These are phyloP conservation scores for Idaea dimidiata DNA, from an alignment of 2,888 invertebrate genomes.

Conservation along the genomic window DNA sequence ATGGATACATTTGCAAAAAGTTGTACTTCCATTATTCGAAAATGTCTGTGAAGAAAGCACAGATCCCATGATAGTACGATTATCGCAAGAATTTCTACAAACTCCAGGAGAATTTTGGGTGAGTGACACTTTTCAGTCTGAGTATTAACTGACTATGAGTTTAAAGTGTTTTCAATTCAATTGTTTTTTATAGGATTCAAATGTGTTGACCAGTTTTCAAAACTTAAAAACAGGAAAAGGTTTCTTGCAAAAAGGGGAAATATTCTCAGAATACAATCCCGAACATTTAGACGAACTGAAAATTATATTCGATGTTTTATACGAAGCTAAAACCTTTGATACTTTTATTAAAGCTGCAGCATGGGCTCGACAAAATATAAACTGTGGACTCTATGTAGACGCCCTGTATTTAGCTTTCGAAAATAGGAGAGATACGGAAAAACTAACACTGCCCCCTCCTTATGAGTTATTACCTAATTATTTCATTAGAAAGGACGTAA, in stretches of 20 bases:
- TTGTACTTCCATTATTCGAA: slow-evolving; percentile 63
- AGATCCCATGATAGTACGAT: slow-evolving; percentile 41
- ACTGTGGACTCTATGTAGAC: slow-evolving; percentile 83
- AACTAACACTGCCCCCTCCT: slow-evolving; percentile 82
- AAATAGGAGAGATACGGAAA: slow-evolving; percentile 80
- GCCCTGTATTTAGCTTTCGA: slow-evolving; percentile 80
- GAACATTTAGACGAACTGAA: slow-evolving; percentile 56
- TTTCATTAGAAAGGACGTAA: slow-evolving; percentile 82
- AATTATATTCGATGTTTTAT: slow-evolving; percentile 71
- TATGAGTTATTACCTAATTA: slow-evolving; percentile 85
- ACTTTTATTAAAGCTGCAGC: slow-evolving; percentile 80
- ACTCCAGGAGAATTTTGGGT: slow-evolving; percentile 57
- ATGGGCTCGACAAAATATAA: slow-evolving; percentile 82
- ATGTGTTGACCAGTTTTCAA: slow-evolving; percentile 48
- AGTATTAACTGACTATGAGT: neutral
- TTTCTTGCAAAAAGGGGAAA: slow-evolving; percentile 57
- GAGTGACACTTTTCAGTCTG: slow-evolving; percentile 19
- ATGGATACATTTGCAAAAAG: slow-evolving; percentile 62
- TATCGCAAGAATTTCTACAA: slow-evolving; percentile 53
- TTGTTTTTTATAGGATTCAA: slow-evolving; percentile 50
- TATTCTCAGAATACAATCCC: slow-evolving; percentile 62
- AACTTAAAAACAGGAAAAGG: slow-evolving; percentile 46
- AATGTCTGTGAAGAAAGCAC: slow-evolving; percentile 65
- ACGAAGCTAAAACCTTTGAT: slow-evolving; percentile 79
- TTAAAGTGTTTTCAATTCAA: slow-evolving; percentile 2